Conservation (phyloP, 1,140 invertebrate genomes). For the Aphelinus atriplicis region DNA sequence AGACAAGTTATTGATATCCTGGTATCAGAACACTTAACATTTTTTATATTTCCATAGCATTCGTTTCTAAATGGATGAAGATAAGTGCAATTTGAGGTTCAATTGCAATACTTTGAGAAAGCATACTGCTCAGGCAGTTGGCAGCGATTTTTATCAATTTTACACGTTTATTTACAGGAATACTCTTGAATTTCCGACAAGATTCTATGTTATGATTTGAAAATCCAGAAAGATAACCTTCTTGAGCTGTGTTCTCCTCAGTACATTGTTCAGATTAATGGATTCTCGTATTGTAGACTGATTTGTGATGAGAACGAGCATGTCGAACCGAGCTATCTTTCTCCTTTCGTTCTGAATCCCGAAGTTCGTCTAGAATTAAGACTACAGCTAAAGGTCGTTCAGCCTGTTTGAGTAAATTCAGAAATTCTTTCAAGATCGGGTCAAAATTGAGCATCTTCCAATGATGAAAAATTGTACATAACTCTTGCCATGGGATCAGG, state of each 20-base stretch:
- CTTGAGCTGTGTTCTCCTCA: not conserved
- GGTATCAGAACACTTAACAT: no score
- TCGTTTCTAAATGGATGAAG: no score
- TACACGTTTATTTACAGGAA: not conserved
- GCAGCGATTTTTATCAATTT: not conserved
- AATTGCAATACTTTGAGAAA: no score
- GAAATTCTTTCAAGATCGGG: slow-evolving; percentile 5
- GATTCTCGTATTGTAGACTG: not conserved
- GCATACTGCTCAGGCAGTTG: not conserved
- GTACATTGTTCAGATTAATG: not conserved
- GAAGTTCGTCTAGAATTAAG: not conserved
- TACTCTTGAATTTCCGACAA: not conserved
- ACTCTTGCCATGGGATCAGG: not conserved
- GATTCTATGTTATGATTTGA: not conserved
- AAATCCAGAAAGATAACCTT: not conserved
- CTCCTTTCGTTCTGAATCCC: not conserved
- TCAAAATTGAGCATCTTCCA: not conserved
- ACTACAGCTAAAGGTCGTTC: not conserved
- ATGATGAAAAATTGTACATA: not conserved
- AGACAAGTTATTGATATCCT: no score
- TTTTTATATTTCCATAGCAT: no score
- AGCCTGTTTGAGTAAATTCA: not conserved
- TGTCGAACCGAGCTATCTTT: no score
- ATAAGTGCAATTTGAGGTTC: no score
- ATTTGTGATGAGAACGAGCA: no score